Evolutionary conservation across 2,888 invertebrate genomes (phyloP).

Genomic region (Dynastes grantii): DNA sequence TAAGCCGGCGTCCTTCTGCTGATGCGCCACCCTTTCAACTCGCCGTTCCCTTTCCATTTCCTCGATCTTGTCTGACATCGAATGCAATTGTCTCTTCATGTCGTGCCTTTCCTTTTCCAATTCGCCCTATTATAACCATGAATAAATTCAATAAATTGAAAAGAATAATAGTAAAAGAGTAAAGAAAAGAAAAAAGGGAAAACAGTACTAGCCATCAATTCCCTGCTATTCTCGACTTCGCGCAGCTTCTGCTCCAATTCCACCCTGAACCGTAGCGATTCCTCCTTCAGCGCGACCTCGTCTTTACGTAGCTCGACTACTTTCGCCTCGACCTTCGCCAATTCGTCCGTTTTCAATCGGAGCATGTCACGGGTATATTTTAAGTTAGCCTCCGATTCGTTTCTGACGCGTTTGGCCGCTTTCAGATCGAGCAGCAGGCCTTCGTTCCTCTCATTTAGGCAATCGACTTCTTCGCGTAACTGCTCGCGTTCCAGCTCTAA

Average conservation of each 20-base stretch:
- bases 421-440: constrained; percentile 59
- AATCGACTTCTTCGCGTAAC: constrained; percentile 60
- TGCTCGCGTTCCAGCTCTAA: constrained; percentile 72
- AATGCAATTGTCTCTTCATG: constrained; percentile 69
- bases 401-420: constrained; percentile 58
- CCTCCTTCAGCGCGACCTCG: constrained; percentile 59
- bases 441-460: constrained; percentile 58
- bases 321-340: constrained; percentile 61
- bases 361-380: constrained; percentile 63
- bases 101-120: constrained; percentile 71
- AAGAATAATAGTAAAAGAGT: constrained; percentile 24
- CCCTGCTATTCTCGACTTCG: constrained; percentile 62
- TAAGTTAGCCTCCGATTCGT: constrained; percentile 60
- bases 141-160: no score
- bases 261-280: constrained; percentile 57
- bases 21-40: constrained; percentile 65
- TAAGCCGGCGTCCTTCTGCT: constrained; percentile 54
- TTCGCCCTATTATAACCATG: constrained; percentile 67
- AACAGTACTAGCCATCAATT: constrained; percentile 61
- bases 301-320: constrained; percentile 57
- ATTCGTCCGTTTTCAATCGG: constrained; percentile 57
- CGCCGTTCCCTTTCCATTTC: constrained; percentile 64
- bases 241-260: constrained; percentile 61
- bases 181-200: constrained; percentile 13
- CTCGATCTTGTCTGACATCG: constrained; percentile 68